Conservation (phyloP, 2,113 vertebrate species). For the Picathartes gymnocephalus region DNA sequence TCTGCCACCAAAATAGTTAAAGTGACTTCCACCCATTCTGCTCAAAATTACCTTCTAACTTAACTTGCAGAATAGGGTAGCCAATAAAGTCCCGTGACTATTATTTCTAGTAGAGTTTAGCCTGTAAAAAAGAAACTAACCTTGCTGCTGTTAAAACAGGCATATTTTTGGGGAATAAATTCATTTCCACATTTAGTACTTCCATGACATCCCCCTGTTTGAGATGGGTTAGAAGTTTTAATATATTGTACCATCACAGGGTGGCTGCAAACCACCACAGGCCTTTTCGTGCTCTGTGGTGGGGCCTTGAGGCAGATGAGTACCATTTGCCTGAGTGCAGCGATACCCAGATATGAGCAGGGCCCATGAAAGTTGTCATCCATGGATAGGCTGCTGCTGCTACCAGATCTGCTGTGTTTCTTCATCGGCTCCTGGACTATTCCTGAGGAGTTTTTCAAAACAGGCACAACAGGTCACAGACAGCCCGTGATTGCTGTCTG, state of each 20-base stretch:
- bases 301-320: background rate
- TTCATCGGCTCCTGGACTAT: background rate
- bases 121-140: background rate
- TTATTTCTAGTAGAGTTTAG: background rate
- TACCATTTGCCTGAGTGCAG: rapidly evolving
- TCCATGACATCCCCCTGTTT: background rate
- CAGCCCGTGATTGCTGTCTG: background rate
- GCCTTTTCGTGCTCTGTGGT: background rate
- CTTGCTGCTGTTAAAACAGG: background rate
- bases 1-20: background rate
- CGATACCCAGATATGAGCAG: background rate
- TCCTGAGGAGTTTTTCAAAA: background rate
- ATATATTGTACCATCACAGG: background rate
- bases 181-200: background rate
- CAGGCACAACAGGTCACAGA: background rate
- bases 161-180: background rate
- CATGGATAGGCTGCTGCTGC: background rate
- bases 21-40: background rate
- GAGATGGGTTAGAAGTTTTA: background rate
- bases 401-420: background rate
- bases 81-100: background rate
- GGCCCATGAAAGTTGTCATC: background rate
- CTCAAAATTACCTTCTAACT: background rate
- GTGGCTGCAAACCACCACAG: background rate
- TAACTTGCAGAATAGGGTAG: background rate